Conservation (phyloP, 2,888 invertebrate genomes). For the Drosophila recens region DNA sequence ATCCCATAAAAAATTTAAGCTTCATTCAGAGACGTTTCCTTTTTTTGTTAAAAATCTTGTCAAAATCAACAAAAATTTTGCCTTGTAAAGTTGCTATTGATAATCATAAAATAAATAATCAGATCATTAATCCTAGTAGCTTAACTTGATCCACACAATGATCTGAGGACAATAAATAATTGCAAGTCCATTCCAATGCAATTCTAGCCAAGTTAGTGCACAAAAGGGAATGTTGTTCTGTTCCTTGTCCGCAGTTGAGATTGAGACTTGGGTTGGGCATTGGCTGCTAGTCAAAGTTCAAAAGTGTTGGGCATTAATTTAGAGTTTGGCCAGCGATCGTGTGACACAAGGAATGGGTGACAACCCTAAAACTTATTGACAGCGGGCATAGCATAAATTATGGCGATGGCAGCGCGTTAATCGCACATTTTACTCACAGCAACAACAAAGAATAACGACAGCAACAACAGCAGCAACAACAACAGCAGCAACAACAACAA, state of each 20-base stretch:
- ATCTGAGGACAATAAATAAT: slow-evolving; percentile 1
- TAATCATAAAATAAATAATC: not conserved
- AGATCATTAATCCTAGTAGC: not conserved
- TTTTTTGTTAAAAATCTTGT: too few species aligned
- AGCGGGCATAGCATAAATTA: slow-evolving; percentile 74
- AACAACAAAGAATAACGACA: slow-evolving; percentile 21
- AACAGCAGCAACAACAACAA: slow-evolving; percentile 31
- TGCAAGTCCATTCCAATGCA: not conserved
- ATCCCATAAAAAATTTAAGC: too few species aligned
- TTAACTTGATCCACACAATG: not conserved
- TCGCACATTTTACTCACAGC: slow-evolving; percentile 67
- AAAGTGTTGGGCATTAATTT: slow-evolving; percentile 60
- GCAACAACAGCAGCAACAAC: slow-evolving; percentile 24
- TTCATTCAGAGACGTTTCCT: too few species aligned
- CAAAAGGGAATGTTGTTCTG: slow-evolving; percentile 23
- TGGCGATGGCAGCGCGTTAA: slow-evolving; percentile 71
- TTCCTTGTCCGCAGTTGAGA: not conserved
- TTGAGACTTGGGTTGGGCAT: slow-evolving; percentile 1
- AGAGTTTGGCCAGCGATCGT: slow-evolving; percentile 60
- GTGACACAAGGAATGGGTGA: slow-evolving; percentile 62
- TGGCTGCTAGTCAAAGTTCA: slow-evolving; percentile 29
- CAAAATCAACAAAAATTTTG: too few species aligned
- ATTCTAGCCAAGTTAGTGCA: not conserved
- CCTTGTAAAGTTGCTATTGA: too few species aligned
- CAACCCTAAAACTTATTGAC: slow-evolving; percentile 68